Conservation (phyloP, 2,113 vertebrate species). For the Mustelus asterias region DNA sequence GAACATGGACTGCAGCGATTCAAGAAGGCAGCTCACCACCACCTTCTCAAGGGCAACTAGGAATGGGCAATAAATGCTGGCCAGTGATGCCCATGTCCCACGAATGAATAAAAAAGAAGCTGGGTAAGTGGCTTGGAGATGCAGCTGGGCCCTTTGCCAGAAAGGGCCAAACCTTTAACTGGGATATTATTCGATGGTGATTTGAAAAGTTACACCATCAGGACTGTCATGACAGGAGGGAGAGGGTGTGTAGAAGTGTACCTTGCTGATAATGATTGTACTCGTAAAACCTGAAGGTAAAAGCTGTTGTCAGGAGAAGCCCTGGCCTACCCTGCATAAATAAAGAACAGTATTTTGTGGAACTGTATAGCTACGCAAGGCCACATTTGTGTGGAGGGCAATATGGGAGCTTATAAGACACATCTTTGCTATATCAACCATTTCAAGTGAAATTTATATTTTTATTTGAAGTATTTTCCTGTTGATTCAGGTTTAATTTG, state of each 20-base stretch:
- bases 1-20: no score
- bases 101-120: neutral
- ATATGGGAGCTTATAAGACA: neutral
- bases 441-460: no score
- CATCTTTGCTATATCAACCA: neutral
- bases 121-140: neutral
- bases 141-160: neutral
- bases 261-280: no score
- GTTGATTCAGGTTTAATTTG: neutral
- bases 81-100: no score
- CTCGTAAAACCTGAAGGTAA: neutral
- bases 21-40: no score
- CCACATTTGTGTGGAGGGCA: neutral
- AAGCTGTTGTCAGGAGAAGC: neutral
- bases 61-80: no score
- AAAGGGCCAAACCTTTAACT: neutral
- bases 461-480: neutral
- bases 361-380: neutral
- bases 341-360: neutral
- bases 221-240: no score
- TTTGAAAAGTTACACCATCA: neutral
- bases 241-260: no score
- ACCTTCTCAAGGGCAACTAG: no score
- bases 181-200: no score
- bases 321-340: neutral